Evolutionary conservation across 37 sponge, comb jelly and placozoan species (phyloP).

Genomic region (Aplysina aerophoba): DNA sequence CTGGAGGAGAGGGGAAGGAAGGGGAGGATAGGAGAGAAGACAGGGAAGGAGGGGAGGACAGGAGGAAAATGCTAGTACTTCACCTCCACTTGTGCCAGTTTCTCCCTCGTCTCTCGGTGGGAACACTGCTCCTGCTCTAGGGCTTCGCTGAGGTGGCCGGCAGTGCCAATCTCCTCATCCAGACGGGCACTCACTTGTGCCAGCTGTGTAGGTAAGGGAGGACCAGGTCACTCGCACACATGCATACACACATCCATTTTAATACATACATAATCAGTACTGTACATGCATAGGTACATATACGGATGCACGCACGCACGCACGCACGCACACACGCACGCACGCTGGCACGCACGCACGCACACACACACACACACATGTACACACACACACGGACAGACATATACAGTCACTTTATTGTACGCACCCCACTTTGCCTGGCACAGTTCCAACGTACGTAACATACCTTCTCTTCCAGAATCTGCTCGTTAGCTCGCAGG

Average conservation of each 20-base stretch:
- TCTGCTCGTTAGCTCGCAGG: constrained; percentile 69
- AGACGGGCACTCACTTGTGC: constrained; percentile 63
- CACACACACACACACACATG: constrained; percentile 6
- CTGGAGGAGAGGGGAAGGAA: too few species aligned
- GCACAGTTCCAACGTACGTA: not conserved
- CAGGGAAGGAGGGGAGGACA: too few species aligned
- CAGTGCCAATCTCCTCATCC: constrained; percentile 55
- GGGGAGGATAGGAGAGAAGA: too few species aligned
- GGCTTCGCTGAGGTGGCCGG: constrained; percentile 58
- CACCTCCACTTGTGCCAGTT: constrained; percentile 69
- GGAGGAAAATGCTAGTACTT: too few species aligned
- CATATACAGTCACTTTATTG: not conserved
- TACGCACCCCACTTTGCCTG: not conserved
- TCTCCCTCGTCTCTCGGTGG: constrained; percentile 79
- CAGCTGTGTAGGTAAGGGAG: constrained; percentile 43
- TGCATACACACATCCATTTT: not conserved
- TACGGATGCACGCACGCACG: not conserved
- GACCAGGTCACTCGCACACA: not conserved
- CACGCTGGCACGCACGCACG: not conserved
- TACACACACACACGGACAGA: constrained; percentile 14
- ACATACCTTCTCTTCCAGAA: constrained; percentile 70
- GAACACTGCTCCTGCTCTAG: constrained; percentile 86
- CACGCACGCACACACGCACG: not conserved
- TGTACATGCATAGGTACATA: too few species aligned
- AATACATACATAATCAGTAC: not conserved